Evolutionary conservation across 2,888 invertebrate species (phyloP), one percentile per base, ranked within the genome.

Genomic region (Tetragonisca angustula): DNA sequence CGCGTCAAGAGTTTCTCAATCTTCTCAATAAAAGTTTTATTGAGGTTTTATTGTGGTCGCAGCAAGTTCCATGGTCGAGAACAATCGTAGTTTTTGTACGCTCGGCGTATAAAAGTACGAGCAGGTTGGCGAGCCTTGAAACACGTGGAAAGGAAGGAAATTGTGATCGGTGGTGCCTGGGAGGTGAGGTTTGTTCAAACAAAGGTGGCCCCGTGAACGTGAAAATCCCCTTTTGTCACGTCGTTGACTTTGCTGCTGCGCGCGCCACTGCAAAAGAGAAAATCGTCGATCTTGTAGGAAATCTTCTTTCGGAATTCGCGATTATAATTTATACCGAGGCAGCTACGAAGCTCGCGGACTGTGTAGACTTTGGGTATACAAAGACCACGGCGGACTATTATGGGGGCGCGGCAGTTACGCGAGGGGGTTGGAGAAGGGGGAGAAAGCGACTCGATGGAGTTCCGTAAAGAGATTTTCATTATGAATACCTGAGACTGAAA

Each of bases 391-490:
- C 73, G 65, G 77, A 77, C 88, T 77, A 83, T 85, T 87, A 85
- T 73, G 76, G 76, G 1, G 62, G 62, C 68, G 76, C 81, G 71
- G 65, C 85, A 76, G 85, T 79, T 76, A 73, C 70, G 78, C 9
- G 13, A n/a, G 36, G 1, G 54, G 32, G 27, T 27, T 13, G 43
- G 24, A 56, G 19, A 24, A 59, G 32, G 36, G 36, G 6, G 70
- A 56, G 74, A 68, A 65, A 65, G 78, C 70, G 59, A 74, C 75
- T 69, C 83, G 81, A 83, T 85, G 83, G 86, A 87, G 87, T 86
- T 89, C 83, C 81, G 89, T 88, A 90, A 90, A 88, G 90, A 89
- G 89, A 87, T 90, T 92, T 92, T 90, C 90, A 91, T 92, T 92
- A 92, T 91, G 87, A 87, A 90, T 88, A 85, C 87, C 84, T 82